Evolutionary conservation across 2,888 invertebrate genomes (phyloP).

Genomic region (Chymomyza caudatula): DNA sequence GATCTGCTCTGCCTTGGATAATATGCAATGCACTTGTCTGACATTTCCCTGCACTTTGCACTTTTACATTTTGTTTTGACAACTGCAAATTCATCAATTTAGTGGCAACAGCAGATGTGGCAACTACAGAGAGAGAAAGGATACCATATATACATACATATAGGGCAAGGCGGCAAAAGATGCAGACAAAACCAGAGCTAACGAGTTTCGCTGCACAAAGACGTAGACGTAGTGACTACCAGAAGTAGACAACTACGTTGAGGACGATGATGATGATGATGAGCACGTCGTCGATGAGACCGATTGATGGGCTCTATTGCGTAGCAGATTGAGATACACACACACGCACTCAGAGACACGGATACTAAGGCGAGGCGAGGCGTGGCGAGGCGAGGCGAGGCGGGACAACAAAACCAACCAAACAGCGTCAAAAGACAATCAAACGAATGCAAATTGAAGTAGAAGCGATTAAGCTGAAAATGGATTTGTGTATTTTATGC

Average conservation of each 20-base stretch:
- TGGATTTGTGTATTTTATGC: conserved; percentile 54
- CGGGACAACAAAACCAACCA: background rate
- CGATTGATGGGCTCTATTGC: conserved; percentile 1
- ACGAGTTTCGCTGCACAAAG: conserved; percentile 2
- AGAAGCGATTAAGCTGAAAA: conserved; percentile 56
- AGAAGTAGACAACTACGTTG: background rate
- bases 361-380: background rate
- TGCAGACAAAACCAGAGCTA: background rate
- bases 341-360: background rate
- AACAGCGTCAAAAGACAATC: conserved; percentile 39
- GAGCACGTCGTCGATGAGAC: conserved; percentile 5
- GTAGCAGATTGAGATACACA: conserved; percentile 12
- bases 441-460: conserved; percentile 55
- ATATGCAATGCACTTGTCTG: background rate
- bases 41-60: conserved; percentile 43
- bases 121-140: background rate
- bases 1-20: background rate
- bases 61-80: conserved; percentile 55
- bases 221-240: background rate
- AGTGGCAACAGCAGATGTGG: background rate
- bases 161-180: background rate
- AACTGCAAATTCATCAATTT: conserved; percentile 38
- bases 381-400: background rate
- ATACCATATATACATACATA: background rate
- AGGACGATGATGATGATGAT: background rate